Evolutionary conservation across 2,797 vertebrate species (phyloP), one percentile per base, ranked within the genome.

Genomic region (Falco columbarius): DNA sequence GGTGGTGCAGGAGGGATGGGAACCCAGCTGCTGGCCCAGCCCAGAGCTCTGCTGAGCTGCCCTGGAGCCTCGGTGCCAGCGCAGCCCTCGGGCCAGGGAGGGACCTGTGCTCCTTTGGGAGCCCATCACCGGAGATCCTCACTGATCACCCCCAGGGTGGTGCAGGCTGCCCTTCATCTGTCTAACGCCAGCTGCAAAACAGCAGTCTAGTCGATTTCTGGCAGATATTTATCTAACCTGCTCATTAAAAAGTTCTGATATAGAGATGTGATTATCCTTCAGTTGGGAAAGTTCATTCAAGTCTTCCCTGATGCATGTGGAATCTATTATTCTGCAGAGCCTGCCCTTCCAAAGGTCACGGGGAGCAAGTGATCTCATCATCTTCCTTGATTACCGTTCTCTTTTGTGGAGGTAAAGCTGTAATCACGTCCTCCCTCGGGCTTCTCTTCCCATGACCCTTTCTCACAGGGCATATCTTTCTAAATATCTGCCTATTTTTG

Each of bases 351-450:
- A 40, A 71, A 84, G 76, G 86, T 95, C 76, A 65, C 21, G 40
- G 73, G 12, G 81, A 83, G 76, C 49, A 90, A 72, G 55, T 3
- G 11, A 70, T 85, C 47, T 92, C 63, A 55, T 75, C 6, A 1
- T 66, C 65, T 63, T 91, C 47, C 63, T 79, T 96, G 93, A 95
- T 59, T 96, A 89, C 76, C n/a, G 4, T 75, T 93, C 71, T 84
- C 42, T 75, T 84, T 29, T 36, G 14, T 54, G 18, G 26, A 84
- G 86, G 58, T 89, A 92, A 68, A 76, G 26, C 38, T 79, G 80
- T 81, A 96, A 96, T 94, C 63, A 70, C 40, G 55, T 66, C 55
- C 32, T 89, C 22, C 67, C 59, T 79, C 62, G 70, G 90, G 51
- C 95, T 88, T 70, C 70, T 81, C 23, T 90, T 95, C 36, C 51